Evolutionary conservation across 2,113 vertebrate genomes (phyloP).

Genomic region (Dissostichus mawsoni): DNA sequence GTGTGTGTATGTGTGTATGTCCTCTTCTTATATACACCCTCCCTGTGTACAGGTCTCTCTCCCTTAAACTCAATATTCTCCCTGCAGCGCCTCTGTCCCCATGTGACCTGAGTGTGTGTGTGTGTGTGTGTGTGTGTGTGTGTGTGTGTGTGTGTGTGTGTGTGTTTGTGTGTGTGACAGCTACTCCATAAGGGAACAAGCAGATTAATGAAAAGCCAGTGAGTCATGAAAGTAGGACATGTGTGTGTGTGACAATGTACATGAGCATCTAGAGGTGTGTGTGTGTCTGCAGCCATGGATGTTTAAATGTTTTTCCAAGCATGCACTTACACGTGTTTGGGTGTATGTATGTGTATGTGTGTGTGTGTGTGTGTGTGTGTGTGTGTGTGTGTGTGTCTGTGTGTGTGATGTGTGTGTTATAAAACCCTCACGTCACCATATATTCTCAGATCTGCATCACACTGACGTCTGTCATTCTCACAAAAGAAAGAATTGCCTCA

Average conservation of each 20-base stretch:
- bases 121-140: background rate
- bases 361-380: too few species aligned
- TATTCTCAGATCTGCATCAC: too few species aligned
- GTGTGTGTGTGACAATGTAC: background rate
- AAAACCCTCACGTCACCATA: too few species aligned
- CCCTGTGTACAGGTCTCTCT: too few species aligned
- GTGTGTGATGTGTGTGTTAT: too few species aligned
- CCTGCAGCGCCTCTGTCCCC: background rate
- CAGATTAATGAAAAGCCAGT: constrained; percentile 15
- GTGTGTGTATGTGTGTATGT: too few species aligned
- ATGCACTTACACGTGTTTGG: background rate
- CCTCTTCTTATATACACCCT: too few species aligned
- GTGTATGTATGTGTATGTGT: background rate
- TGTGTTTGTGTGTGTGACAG: background rate
- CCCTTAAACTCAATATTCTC: too few species aligned
- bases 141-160: background rate
- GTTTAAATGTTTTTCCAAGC: background rate
- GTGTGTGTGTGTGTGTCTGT: too few species aligned
- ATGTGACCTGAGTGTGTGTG: background rate
- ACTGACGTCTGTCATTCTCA: too few species aligned
- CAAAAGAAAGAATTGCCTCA: too few species aligned
- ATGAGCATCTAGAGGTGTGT: too few species aligned
- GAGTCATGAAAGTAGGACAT: constrained; percentile 33
- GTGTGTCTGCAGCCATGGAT: background rate
- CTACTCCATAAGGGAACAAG: constrained; percentile 1